phyloP scores from a whole-genome alignment of 2,888 invertebrate genomes.

The Horisme vitalbata region DNA sequence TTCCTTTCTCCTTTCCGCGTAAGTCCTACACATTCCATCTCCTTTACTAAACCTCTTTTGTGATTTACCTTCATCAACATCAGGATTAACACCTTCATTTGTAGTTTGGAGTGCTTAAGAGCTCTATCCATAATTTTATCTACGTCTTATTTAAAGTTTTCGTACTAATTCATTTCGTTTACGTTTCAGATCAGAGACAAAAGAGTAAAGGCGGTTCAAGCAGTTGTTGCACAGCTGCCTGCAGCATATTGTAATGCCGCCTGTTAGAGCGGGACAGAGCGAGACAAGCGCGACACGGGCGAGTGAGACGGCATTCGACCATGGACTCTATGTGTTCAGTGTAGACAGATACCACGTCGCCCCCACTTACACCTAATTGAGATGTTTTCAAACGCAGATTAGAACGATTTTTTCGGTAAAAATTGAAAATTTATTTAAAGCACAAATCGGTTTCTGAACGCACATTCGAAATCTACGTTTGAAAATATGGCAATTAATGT shows the following conservation, averaged over 20 bases:
- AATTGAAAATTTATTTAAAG: constrained; percentile 36
- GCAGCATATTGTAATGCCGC: constrained; percentile 93
- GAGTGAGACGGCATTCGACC: constrained; percentile 55
- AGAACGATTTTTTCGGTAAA: constrained; percentile 43
- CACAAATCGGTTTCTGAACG: constrained; percentile 47
- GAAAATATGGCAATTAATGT: constrained; percentile 61
- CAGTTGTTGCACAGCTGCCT: constrained; percentile 96
- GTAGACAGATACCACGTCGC: constrained; percentile 53
- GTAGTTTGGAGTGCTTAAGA: constrained; percentile 2
- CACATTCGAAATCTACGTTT: constrained; percentile 55
- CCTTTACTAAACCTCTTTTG: constrained; percentile 11
- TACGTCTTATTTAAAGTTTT: background rate
- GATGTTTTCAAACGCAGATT: constrained; percentile 61
- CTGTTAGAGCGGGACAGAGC: constrained; percentile 45
- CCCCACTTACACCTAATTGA: constrained; percentile 55
- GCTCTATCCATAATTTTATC: no score
- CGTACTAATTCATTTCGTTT: constrained; percentile 26
- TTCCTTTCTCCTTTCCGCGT: constrained; percentile 45
- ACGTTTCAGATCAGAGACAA: constrained; percentile 94
- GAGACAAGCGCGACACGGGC: constrained; percentile 42
- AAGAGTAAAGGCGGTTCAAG: constrained; percentile 97
- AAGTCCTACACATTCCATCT: constrained; percentile 37
- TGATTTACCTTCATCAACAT: background rate
- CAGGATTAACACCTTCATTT: background rate
- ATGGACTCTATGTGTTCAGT: constrained; percentile 74